Conservation (phyloP, 2,888 invertebrate species). For the Adelognathus sp. region DNA sequence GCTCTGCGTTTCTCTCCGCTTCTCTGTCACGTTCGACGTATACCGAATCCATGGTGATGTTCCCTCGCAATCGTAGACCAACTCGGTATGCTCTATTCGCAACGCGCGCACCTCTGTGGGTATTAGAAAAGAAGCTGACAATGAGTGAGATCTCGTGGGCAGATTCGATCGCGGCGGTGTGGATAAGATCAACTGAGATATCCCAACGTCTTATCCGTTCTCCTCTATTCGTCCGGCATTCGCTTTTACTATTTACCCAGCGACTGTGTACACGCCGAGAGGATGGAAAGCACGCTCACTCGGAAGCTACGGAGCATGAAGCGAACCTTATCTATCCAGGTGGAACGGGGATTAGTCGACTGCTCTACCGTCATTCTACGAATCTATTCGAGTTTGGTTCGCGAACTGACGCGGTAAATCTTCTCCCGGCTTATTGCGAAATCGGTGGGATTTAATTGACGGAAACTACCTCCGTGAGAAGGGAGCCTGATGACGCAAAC, state of each 20-base stretch:
- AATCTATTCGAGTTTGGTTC: constrained; percentile 19
- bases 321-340: constrained; percentile 44
- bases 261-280: constrained; percentile 34
- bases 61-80: constrained; percentile 29
- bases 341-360: constrained; percentile 52
- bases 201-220: constrained; percentile 24
- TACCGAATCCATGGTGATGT: constrained; percentile 54
- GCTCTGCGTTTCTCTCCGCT: neutral
- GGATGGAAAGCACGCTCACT: constrained; percentile 41
- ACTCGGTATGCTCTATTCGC: neutral
- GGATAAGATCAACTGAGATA: constrained; percentile 53
- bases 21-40: constrained; percentile 48
- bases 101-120: constrained; percentile 1
- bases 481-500: neutral
- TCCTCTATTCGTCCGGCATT: neutral
- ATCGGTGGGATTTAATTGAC: constrained; percentile 29
- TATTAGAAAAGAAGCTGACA: constrained; percentile 55
- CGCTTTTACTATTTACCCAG: constrained; percentile 7
- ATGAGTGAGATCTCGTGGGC: constrained; percentile 58
- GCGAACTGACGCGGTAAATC: constrained; percentile 7
- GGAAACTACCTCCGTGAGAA: neutral
- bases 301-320: constrained; percentile 49
- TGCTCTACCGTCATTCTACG: constrained; percentile 14
- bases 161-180: constrained; percentile 50
- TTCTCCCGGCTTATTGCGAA: constrained; percentile 24